These are phyloP conservation scores for Eleutherodactylus coqui DNA, from an alignment of 2,797 vertebrate species.

Conservation along the genomic window DNA sequence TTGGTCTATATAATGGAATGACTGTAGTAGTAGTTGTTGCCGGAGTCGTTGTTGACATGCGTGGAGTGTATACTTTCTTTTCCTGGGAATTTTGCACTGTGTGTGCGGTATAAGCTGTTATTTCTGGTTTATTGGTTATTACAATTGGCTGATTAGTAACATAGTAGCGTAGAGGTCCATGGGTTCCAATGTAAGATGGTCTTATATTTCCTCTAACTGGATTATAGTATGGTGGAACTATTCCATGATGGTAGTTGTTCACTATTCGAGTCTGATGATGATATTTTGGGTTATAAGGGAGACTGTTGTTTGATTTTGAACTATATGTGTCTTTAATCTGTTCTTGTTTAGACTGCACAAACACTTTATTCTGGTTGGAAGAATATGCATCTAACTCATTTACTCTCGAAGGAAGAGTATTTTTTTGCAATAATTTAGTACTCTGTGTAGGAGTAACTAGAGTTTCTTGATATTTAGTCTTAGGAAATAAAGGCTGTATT, in stretches of 20 bases:
- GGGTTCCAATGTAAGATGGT: slow-evolving; percentile 57
- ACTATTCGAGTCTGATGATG: slow-evolving; percentile 49
- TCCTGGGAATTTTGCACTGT: slow-evolving; percentile 66
- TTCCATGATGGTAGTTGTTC: slow-evolving; percentile 63
- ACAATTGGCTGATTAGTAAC: slow-evolving; percentile 65
- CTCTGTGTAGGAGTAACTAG: slow-evolving; percentile 45
- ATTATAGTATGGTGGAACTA: slow-evolving; percentile 57
- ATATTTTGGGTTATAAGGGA: slow-evolving; percentile 55
- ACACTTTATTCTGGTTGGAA: slow-evolving; percentile 58
- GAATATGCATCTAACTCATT: slow-evolving; percentile 47
- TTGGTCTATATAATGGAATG: slow-evolving; percentile 59
- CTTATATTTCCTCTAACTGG: slow-evolving; percentile 63
- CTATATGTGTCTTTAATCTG: slow-evolving; percentile 40
- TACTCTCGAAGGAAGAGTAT: background rate
- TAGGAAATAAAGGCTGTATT: background rate
- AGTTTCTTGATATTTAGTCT: background rate
- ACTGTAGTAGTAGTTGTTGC: slow-evolving; percentile 62
- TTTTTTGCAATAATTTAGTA: slow-evolving; percentile 8
- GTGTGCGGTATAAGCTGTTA: slow-evolving; percentile 67
- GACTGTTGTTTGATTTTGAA: slow-evolving; percentile 59
- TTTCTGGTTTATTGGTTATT: slow-evolving; percentile 70
- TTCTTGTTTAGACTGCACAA: slow-evolving; percentile 44
- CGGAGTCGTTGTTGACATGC: slow-evolving; percentile 9
- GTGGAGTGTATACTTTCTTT: slow-evolving; percentile 43
- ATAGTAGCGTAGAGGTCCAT: slow-evolving; percentile 57